Evolutionary conservation across 2,888 invertebrate genomes (phyloP).

Genomic region (Cyrtodaria siliqua): DNA sequence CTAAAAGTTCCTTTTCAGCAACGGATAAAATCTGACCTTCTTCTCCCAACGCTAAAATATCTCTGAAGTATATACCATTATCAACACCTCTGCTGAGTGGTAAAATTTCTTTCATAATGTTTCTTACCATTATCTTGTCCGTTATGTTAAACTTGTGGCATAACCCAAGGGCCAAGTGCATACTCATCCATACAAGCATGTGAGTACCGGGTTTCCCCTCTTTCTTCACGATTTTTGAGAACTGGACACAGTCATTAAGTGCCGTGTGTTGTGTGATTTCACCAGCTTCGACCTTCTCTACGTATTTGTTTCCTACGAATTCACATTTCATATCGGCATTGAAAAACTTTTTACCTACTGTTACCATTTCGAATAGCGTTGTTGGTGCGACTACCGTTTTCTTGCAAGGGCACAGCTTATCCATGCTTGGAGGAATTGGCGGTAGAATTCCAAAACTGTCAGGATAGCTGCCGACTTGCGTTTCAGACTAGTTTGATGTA

Average conservation of each 20-base stretch:
- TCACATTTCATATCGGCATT: conserved; percentile 57
- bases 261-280: conserved; percentile 47
- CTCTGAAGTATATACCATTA: conserved; percentile 59
- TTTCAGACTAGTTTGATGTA: no score
- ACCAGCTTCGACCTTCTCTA: conserved; percentile 41
- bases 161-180: conserved; percentile 60
- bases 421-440: not conserved
- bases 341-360: conserved; percentile 38
- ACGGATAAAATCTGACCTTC: conserved; percentile 27
- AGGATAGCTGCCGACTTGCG: not conserved
- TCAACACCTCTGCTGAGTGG: conserved; percentile 60
- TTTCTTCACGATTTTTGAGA: conserved; percentile 34
- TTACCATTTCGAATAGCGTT: conserved; percentile 26
- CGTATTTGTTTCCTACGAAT: conserved; percentile 52
- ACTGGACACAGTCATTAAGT: conserved; percentile 47
- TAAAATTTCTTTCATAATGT: conserved; percentile 45
- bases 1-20: conserved; percentile 35
- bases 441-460: no score
- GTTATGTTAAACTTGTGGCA: conserved; percentile 53
- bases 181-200: conserved; percentile 54
- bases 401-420: not conserved
- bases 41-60: conserved; percentile 56
- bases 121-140: conserved; percentile 31
- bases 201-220: conserved; percentile 38
- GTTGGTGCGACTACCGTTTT: conserved; percentile 14